phyloP scores from a whole-genome alignment of 2,888 invertebrate species.

The Nephrotoma flavescens region DNA sequence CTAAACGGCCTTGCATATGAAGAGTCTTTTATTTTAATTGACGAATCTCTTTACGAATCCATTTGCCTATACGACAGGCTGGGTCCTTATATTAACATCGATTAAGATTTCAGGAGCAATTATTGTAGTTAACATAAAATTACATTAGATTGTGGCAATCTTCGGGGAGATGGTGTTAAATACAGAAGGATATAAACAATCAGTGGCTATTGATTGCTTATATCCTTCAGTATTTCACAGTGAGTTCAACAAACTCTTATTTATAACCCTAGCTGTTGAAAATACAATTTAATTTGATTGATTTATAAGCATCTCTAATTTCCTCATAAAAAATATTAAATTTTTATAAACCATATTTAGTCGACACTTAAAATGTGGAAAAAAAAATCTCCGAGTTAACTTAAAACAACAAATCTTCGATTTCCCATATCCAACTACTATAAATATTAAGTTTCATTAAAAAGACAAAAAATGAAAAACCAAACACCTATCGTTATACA shows the following conservation, averaged over 20 bases:
- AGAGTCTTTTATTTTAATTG: too few species aligned
- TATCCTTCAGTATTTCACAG: too few species aligned
- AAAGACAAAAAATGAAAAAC: background rate
- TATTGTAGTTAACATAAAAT: too few species aligned
- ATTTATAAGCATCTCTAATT: background rate
- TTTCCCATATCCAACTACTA: background rate
- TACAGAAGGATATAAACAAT: too few species aligned
- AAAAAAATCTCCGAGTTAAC: background rate
- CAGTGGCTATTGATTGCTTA: too few species aligned
- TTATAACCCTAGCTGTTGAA: background rate
- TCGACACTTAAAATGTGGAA: background rate
- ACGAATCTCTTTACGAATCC: too few species aligned
- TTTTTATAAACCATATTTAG: background rate
- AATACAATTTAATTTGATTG: background rate
- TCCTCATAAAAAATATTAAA: background rate
- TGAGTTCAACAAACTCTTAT: background rate
- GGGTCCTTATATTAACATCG: too few species aligned
- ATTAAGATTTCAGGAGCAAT: too few species aligned
- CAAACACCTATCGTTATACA: background rate
- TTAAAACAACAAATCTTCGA: background rate
- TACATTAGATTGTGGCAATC: too few species aligned
- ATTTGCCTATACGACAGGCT: too few species aligned
- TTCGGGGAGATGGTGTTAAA: too few species aligned
- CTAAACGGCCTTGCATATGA: too few species aligned
- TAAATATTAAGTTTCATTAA: background rate